Conservation (phyloP, 2,888 invertebrate genomes). For the Oscheius sp. region DNA sequence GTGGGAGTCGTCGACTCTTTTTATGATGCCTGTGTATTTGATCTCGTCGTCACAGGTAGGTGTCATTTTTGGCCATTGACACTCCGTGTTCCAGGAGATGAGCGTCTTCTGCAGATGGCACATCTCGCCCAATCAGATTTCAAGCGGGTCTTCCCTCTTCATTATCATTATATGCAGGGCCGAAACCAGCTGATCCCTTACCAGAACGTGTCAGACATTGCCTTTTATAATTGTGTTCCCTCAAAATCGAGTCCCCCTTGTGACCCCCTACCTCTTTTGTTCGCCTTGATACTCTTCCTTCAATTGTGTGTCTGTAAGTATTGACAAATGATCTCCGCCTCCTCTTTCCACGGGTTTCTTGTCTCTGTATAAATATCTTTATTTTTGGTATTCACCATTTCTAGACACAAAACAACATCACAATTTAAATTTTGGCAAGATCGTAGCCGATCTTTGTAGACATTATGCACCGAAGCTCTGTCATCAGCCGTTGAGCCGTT, state of each 20-base stretch:
- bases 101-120: constrained; percentile 47
- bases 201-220: constrained; percentile 19
- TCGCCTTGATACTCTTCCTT: constrained; percentile 8
- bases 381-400: neutral
- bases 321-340: constrained; percentile 13
- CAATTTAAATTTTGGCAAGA: constrained; percentile 28
- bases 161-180: constrained; percentile 34
- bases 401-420: too few relatives aligned
- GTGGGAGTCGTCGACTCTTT: constrained; percentile 76
- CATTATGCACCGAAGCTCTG: constrained; percentile 25
- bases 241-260: neutral
- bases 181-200: neutral
- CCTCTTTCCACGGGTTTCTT: neutral
- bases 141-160: constrained; percentile 40
- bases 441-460: constrained; percentile 14
- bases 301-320: constrained; percentile 30
- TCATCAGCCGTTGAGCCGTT: constrained; percentile 56
- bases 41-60: constrained; percentile 76
- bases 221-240: constrained; percentile 15
- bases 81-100: constrained; percentile 71
- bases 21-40: constrained; percentile 79
- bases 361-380: neutral
- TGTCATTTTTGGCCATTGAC: neutral
- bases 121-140: constrained; percentile 55
- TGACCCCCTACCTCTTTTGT: constrained; percentile 6